Evolutionary conservation across 2,888 invertebrate species (phyloP).

Genomic region (Allolobophora icterica): DNA sequence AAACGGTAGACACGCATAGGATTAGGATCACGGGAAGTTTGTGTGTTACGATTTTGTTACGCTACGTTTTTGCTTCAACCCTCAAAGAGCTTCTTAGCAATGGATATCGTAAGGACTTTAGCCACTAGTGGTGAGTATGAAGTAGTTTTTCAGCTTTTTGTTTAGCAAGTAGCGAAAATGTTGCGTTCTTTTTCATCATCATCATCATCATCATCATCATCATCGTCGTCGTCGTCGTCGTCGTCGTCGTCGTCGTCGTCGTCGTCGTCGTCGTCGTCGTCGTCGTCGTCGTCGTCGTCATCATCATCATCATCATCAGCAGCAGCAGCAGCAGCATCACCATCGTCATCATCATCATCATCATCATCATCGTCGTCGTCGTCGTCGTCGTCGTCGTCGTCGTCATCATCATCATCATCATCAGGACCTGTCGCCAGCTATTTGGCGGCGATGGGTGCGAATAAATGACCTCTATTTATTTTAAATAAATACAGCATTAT

Average conservation of each 20-base stretch:
- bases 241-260: constrained; percentile 9
- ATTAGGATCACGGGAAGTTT: background rate
- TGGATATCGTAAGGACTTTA: constrained; percentile 17
- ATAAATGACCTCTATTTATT: too few species aligned
- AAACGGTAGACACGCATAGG: background rate
- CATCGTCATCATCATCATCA: constrained; percentile 31
- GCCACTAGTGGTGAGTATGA: background rate
- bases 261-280: background rate
- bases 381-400: constrained; percentile 24
- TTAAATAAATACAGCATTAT: too few species aligned
- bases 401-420: constrained; percentile 31
- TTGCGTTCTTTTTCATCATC: background rate
- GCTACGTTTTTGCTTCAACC: background rate
- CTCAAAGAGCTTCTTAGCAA: background rate
- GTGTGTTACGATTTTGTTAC: background rate
- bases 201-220: constrained; percentile 18
- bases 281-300: background rate
- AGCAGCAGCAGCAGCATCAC: background rate
- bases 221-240: background rate
- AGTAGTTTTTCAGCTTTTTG: background rate
- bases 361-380: constrained; percentile 22
- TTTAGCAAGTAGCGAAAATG: too few species aligned
- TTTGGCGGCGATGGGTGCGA: too few species aligned
- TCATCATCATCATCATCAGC: constrained; percentile 30
- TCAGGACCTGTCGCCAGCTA: background rate